Evolutionary conservation across 2,113 vertebrate species (phyloP).

Genomic region (Phalacrocorax brasilianus): DNA sequence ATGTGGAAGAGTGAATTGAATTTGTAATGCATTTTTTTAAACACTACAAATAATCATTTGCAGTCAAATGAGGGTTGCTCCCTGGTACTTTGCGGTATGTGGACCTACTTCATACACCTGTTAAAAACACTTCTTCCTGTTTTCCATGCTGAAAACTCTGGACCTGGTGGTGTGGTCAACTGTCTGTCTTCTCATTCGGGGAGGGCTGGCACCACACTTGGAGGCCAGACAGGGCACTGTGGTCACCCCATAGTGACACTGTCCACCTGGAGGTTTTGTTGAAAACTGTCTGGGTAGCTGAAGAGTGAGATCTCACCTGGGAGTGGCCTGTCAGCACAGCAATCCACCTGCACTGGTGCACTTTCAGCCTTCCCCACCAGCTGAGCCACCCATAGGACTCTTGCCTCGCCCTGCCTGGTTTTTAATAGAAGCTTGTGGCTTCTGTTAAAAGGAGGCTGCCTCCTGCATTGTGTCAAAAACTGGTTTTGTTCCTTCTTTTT

Average conservation of each 20-base stretch:
- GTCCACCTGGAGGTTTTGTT: background rate
- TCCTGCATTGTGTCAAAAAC: background rate
- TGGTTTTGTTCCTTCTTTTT: background rate
- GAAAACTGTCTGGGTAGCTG: background rate
- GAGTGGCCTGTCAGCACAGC: background rate
- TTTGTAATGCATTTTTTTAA: background rate
- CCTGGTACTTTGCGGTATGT: background rate
- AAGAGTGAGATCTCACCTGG: background rate
- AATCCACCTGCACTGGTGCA: background rate
- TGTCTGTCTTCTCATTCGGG: background rate
- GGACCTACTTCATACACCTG: background rate
- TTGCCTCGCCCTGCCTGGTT: background rate
- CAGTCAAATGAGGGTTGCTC: background rate
- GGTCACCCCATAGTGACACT: rapidly evolving
- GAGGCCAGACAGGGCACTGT: background rate
- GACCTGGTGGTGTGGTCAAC: background rate
- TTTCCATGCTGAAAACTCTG: background rate
- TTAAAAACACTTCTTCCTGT: background rate
- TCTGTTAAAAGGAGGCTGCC: background rate
- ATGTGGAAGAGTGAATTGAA: background rate
- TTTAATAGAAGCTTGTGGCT: background rate
- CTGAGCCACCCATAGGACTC: rapidly evolving
- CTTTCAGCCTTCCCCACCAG: background rate
- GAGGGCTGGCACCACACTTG: background rate
- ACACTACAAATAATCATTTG: background rate